Evolutionary conservation across 2,888 invertebrate genomes (phyloP).

Genomic region (Troglohyphantes excavatus): DNA sequence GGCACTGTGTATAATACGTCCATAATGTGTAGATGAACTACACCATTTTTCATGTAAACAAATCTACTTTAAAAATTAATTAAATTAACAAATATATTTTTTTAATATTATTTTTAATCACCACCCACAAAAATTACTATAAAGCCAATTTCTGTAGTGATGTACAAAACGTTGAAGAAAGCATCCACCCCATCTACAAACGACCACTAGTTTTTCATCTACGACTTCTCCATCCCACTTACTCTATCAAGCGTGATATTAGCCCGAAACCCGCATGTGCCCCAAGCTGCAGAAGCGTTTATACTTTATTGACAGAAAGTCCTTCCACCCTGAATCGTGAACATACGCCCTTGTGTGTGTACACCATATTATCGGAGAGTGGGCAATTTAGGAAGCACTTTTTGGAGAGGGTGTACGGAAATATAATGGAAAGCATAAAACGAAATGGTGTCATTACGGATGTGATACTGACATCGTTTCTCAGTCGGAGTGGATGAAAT

Average conservation of each 20-base stretch:
- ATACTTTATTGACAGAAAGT: constrained; percentile 68
- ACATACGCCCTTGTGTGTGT: constrained; percentile 16
- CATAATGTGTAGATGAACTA: no score
- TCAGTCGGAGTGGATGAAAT: background rate
- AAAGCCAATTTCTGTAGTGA: no score
- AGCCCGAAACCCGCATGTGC: constrained; percentile 51
- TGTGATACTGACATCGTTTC: constrained; percentile 41
- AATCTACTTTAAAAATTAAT: no score
- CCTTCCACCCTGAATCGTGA: constrained; percentile 41
- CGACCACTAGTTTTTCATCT: no score
- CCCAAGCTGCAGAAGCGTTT: constrained; percentile 49
- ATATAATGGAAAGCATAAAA: constrained; percentile 35
- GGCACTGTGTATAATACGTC: no score
- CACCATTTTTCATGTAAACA: no score
- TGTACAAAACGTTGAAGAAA: no score
- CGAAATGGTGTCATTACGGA: constrained; percentile 25
- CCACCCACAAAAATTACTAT: no score
- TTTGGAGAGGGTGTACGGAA: constrained; percentile 1
- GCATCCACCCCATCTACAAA: no score
- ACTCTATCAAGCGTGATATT: constrained; percentile 67
- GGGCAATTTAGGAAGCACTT: constrained; percentile 46
- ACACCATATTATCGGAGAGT: constrained; percentile 56
- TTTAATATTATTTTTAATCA: no score
- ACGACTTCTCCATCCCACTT: background rate
- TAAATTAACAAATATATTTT: no score